A percentile compares a stretch with the other conserved stretches of the same genome.
Conservation (phyloP, 2,113 vertebrate genomes). For the Elgaria multicarinata region DNA sequence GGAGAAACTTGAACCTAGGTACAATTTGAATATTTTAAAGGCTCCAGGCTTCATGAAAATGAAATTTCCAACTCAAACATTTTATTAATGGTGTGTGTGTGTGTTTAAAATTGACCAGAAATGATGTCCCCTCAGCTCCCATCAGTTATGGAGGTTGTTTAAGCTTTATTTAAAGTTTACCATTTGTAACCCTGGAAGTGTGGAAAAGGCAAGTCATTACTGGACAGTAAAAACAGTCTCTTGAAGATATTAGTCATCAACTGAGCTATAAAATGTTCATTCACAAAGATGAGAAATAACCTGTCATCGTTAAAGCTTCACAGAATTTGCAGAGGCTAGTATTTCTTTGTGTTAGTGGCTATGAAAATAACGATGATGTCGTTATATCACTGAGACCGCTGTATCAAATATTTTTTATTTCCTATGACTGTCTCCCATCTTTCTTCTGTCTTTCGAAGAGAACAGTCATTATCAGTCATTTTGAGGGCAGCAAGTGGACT, state of each 20-base stretch:
- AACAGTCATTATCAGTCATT: conserved; percentile 75
- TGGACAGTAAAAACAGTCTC: conserved; percentile 61
- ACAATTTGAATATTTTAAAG: conserved; percentile 29
- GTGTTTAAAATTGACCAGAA: neutral
- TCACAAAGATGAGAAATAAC: conserved; percentile 66
- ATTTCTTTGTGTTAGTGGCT: conserved; percentile 70
- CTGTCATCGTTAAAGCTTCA: conserved; percentile 64
- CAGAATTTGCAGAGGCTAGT: conserved; percentile 56
- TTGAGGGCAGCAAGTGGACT: conserved; percentile 76
- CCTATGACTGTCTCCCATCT: conserved; percentile 70
- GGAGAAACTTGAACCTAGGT: neutral
- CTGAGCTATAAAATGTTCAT: conserved; percentile 58
- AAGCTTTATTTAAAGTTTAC: conserved; percentile 44
- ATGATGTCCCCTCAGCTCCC: conserved; percentile 26
- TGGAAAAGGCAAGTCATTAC: conserved; percentile 51
- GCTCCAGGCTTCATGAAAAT: conserved; percentile 28
- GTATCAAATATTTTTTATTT: conserved; percentile 74
- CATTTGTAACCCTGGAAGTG: conserved; percentile 54
- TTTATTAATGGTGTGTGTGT: neutral
- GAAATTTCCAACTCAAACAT: conserved; percentile 14
- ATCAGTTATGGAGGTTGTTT: conserved; percentile 30
- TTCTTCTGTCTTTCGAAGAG: conserved; percentile 65
- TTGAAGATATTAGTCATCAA: conserved; percentile 59
- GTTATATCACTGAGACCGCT: conserved; percentile 57
- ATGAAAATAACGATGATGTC: conserved; percentile 68